These are phyloP conservation scores for Meteorus sp. DNA, from an alignment of 1,140 invertebrate genomes.

Conservation along the genomic window DNA sequence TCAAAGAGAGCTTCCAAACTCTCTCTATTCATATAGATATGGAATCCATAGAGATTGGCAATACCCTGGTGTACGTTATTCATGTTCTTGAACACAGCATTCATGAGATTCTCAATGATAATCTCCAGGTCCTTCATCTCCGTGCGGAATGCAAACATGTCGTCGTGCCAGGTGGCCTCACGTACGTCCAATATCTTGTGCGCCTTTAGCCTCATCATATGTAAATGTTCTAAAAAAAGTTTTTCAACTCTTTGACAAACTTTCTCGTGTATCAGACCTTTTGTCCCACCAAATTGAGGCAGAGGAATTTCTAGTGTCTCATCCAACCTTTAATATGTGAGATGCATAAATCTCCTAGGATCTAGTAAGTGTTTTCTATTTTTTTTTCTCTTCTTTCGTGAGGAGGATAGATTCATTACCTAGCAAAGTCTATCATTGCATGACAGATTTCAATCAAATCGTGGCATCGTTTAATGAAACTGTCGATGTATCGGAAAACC, in stretches of 20 bases:
- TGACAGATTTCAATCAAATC: slow-evolving; percentile 85
- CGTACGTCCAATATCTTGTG: slow-evolving; percentile 73
- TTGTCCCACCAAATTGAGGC: slow-evolving; percentile 67
- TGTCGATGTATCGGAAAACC: slow-evolving; percentile 84
- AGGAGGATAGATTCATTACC: slow-evolving; percentile 51
- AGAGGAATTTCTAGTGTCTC: slow-evolving; percentile 64
- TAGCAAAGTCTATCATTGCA: slow-evolving; percentile 75
- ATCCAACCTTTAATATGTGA: slow-evolving; percentile 60
- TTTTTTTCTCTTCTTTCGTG: too few species aligned
- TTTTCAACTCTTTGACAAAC: slow-evolving; percentile 74
- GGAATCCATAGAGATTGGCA: slow-evolving; percentile 65
- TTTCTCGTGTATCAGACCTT: slow-evolving; percentile 70
- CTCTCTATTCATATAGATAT: slow-evolving; percentile 70
- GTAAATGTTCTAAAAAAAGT: slow-evolving; percentile 70
- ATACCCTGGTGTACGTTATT: slow-evolving; percentile 73
- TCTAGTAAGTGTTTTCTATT: slow-evolving; percentile 12
- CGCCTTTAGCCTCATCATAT: slow-evolving; percentile 63
- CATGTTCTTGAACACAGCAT: slow-evolving; percentile 67
- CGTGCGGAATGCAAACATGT: slow-evolving; percentile 69
- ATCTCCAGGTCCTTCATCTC: slow-evolving; percentile 71
- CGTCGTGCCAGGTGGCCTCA: slow-evolving; percentile 71
- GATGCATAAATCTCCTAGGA: slow-evolving; percentile 1
- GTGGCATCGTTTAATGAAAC: slow-evolving; percentile 80
- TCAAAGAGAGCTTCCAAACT: slow-evolving; percentile 67
- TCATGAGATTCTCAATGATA: slow-evolving; percentile 72